Conservation (phyloP, 2,888 invertebrate genomes). For the Amblyjoppa proteus region DNA sequence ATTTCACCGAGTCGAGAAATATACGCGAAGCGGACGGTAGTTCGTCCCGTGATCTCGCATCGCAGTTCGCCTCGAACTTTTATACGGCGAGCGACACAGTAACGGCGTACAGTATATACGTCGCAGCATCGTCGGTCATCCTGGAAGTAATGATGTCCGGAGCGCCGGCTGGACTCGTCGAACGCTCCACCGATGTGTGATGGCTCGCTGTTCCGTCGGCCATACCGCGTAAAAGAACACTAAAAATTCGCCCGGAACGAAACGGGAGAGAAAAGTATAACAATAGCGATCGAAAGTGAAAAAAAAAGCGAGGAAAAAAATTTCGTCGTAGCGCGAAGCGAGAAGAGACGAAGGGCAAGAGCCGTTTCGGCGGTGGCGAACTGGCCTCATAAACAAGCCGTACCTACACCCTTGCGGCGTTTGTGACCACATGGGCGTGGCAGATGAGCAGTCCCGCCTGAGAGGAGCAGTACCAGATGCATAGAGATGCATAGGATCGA, state of each 20-base stretch:
- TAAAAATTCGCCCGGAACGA: conserved; percentile 5
- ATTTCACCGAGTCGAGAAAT: conserved; percentile 40
- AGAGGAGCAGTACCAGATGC: not conserved
- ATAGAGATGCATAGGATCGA: not conserved
- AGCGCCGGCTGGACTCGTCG: not conserved
- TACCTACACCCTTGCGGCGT: conserved; percentile 22
- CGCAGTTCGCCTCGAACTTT: conserved; percentile 42
- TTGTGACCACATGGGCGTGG: conserved; percentile 50
- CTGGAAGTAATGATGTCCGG: conserved; percentile 37
- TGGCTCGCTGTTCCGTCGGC: not conserved
- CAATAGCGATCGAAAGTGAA: not conserved
- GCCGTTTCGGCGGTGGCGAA: not conserved
- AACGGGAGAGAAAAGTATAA: not conserved
- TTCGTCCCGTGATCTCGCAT: conserved; percentile 28
- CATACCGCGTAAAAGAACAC: conserved; percentile 12
- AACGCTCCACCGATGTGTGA: not conserved
- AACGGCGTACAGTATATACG: not conserved
- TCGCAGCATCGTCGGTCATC: conserved; percentile 22
- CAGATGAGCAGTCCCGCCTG: conserved; percentile 25
- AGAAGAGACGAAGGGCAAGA: conserved; percentile 1
- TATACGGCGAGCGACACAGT: conserved; percentile 16
- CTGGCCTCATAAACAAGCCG: conserved; percentile 55
- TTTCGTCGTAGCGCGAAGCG: not conserved
- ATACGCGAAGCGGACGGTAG: conserved; percentile 11
- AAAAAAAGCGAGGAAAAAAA: not conserved